Evolutionary conservation across 2,888 invertebrate genomes (phyloP).

Genomic region (Parapristionchus giblindavisi): DNA sequence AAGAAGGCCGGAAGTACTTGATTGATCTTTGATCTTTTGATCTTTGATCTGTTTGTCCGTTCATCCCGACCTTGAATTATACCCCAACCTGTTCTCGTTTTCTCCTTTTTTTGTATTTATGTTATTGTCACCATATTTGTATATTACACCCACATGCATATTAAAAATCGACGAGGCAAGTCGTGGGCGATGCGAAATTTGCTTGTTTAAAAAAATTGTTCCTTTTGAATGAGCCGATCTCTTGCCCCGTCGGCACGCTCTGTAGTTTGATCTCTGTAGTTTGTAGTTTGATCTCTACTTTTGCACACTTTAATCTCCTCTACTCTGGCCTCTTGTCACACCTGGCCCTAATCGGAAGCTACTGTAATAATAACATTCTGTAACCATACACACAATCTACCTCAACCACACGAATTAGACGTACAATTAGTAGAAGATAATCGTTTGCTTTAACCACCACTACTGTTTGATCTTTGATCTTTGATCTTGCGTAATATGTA

Average conservation of each 20-base stretch:
- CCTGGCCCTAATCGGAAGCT: too few relatives aligned
- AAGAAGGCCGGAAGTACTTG: conserved; percentile 22
- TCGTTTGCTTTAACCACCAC: too few relatives aligned
- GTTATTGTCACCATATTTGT: too few relatives aligned
- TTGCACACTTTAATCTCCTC: too few relatives aligned
- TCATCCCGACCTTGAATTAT: neutral
- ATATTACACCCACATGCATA: too few relatives aligned
- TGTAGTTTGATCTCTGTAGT: conserved; percentile 27
- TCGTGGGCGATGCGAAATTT: neutral
- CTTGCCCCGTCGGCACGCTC: conserved; percentile 32
- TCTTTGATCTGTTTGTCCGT: neutral
- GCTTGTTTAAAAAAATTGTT: neutral
- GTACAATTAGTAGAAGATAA: too few relatives aligned
- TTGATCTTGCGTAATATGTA: too few relatives aligned
- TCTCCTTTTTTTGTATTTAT: neutral
- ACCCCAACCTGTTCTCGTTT: neutral
- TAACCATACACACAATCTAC: too few relatives aligned
- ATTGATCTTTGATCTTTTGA: neutral
- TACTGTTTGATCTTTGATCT: too few relatives aligned
- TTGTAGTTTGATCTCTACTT: neutral
- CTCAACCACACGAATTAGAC: too few relatives aligned
- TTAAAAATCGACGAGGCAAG: conserved; percentile 27
- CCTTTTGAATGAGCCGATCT: neutral
- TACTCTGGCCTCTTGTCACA: too few relatives aligned
- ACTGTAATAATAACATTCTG: too few relatives aligned